These are phyloP conservation scores for Montipora efflorescens DNA, from an alignment of 64 coral and sea anemone genomes.

Conservation along the genomic window DNA sequence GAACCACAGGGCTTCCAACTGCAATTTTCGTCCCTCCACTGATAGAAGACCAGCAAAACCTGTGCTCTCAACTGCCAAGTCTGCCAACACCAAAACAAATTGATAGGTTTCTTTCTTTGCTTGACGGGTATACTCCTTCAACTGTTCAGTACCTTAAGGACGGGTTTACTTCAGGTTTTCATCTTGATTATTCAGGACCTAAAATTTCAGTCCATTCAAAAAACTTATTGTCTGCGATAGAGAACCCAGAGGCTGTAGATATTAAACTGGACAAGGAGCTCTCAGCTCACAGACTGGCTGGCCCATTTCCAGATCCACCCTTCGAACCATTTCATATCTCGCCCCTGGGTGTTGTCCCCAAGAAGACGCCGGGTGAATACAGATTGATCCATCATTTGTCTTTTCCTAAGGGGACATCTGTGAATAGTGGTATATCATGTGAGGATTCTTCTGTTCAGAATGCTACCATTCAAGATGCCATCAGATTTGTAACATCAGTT, in stretches of 20 bases:
- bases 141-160: conserved; percentile 6
- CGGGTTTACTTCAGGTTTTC: not conserved
- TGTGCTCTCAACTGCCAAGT: not conserved
- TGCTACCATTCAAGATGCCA: conserved; percentile 31
- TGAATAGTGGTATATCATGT: conserved; percentile 51
- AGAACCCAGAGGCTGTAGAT: no score
- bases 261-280: no score
- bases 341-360: conserved; percentile 47
- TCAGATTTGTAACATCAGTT: conserved; percentile 2
- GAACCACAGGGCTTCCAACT: not conserved
- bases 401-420: conserved; percentile 33
- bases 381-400: conserved; percentile 56
- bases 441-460: conserved; percentile 22
- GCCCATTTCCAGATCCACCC: conserved; percentile 21
- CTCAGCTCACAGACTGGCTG: no score
- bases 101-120: conserved; percentile 15
- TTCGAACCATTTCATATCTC: conserved; percentile 35
- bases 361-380: conserved; percentile 41
- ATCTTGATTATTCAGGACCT: no score
- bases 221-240: no score
- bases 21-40: conserved; percentile 43
- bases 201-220: no score
- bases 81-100: conserved; percentile 56
- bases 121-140: conserved; percentile 48
- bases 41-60: not conserved